Base-by-base conservation (phyloP, 2,888 invertebrate species). In the Aethes cnicana region DNA sequence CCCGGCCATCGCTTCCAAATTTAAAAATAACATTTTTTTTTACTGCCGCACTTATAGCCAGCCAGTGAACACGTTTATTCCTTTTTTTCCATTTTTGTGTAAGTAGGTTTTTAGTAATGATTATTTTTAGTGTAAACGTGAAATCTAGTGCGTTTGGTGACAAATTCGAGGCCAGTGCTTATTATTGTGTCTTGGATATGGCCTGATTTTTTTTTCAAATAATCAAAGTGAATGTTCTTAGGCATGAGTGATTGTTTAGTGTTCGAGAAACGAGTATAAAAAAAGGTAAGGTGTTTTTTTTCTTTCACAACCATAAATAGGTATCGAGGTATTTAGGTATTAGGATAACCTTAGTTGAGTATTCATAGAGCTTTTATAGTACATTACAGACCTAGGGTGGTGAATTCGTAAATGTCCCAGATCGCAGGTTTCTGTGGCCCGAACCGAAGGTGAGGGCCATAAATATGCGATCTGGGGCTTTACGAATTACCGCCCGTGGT, bases 11-110 rank as follows among this genome's bases (percentile, higher is more conserved):
- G 77, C 69, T 74, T 74, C 71, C 66, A 68, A 72, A 74, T 83
- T 84, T 83, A 87, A 81, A 85, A 86, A 77, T 82, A 83, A 81
- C 78, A 74, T 71, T 65, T 66, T 69, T n/a, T 64, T 70, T 62
- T 67, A 57, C 63, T 53, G 57, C 62, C 63, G 62, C 64, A 66
- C 39, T n/a, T n/a, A 26, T 21, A 21, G 36, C 33, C 30, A 46
- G 44, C 49, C 50, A 32, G 44, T 35, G 46, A n/a, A n/a, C 26
- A 14, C 1, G 6, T 18, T 36, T 18, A 52, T 30, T 17, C 7
- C 17, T 46, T 56, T 60, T 47, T 26, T 21, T 23, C 32, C 37
- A 28, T 18, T 18, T 23, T 43, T 30, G 5, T 16, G 17, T 46
- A 58, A 57, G 57, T 53, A 52, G 48, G 25, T 11, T 21, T 46